A percentile compares a stretch with the other conserved stretches of the same genome.
Conservation (phyloP, 2,888 invertebrate genomes). For the Archips crataeganus region DNA sequence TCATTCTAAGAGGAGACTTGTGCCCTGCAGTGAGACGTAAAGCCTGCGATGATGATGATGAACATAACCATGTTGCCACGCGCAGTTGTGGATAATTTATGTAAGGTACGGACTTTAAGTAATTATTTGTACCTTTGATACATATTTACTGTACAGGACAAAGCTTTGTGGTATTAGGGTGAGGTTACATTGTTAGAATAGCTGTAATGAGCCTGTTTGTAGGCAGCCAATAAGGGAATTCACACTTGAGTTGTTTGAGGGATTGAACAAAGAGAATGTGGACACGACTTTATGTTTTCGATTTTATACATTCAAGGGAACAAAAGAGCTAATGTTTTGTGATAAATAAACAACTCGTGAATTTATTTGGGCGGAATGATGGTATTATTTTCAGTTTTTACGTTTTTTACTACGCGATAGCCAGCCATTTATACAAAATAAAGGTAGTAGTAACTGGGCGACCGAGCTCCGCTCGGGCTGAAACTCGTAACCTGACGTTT, state of each 20-base stretch:
- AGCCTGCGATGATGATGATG: too few species aligned
- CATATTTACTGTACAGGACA: constrained; percentile 31
- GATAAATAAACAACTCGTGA: neutral
- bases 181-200: constrained; percentile 22
- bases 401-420: neutral
- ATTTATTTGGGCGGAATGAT: neutral
- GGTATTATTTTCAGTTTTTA: too few species aligned
- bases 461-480: too few species aligned
- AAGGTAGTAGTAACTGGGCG: too few species aligned
- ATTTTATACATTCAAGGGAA: neutral
- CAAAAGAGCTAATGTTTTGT: neutral
- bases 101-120: constrained; percentile 1
- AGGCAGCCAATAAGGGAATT: constrained; percentile 12
- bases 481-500: too few species aligned
- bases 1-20: too few species aligned
- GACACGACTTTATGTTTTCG: neutral
- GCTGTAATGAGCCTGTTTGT: constrained; percentile 32
- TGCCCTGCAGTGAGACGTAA: too few species aligned
- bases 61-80: too few species aligned
- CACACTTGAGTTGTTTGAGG: constrained; percentile 28
- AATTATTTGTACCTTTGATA: constrained; percentile 28
- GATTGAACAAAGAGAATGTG: neutral
- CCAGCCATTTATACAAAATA: too few species aligned
- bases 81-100: too few species aligned
- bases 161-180: constrained; percentile 14